phyloP scores from a whole-genome alignment of 35 echinoderm and acorn worm genomes.

The Strongylocentrotus purpuratus region DNA sequence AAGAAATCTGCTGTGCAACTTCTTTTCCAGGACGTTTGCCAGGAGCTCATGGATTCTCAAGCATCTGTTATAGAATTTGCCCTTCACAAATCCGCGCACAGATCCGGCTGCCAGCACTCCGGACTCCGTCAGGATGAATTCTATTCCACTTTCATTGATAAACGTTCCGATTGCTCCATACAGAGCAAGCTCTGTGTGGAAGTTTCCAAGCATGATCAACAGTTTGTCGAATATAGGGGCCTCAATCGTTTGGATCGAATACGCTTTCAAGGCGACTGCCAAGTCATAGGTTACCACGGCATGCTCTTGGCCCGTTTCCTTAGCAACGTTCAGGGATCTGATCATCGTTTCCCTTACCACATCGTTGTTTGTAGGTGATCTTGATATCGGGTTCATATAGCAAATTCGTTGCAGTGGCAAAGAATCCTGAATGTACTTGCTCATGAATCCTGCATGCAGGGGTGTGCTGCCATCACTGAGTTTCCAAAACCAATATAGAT shows the following conservation, averaged over 20 bases:
- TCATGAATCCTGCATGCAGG: slow-evolving; percentile 72
- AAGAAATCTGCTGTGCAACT: slow-evolving; percentile 55
- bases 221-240: slow-evolving; percentile 61
- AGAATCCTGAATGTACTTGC: slow-evolving; percentile 62
- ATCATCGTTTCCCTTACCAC: slow-evolving; percentile 81
- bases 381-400: slow-evolving; percentile 89
- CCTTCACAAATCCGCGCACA: slow-evolving; percentile 69
- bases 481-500: slow-evolving; percentile 72
- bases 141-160: slow-evolving; percentile 69
- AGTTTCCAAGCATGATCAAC: slow-evolving; percentile 82
- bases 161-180: slow-evolving; percentile 73
- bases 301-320: slow-evolving; percentile 75
- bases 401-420: slow-evolving; percentile 74
- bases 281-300: slow-evolving; percentile 72
- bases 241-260: slow-evolving; percentile 29
- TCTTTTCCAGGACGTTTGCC: slow-evolving; percentile 73
- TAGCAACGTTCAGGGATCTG: slow-evolving; percentile 59
- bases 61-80: slow-evolving; percentile 93
- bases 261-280: slow-evolving; percentile 24
- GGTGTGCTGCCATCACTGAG: slow-evolving; percentile 59
- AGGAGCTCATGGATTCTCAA: slow-evolving; percentile 69
- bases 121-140: slow-evolving; percentile 72
- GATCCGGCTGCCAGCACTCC: slow-evolving; percentile 78
- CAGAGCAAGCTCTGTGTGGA: slow-evolving; percentile 77
- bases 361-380: slow-evolving; percentile 88